Percentiles rank a stretch among this genome's conserved stretches.
phyloP scores from a whole-genome alignment of 2,888 invertebrate genomes.

The Amphiduros pacificus region DNA sequence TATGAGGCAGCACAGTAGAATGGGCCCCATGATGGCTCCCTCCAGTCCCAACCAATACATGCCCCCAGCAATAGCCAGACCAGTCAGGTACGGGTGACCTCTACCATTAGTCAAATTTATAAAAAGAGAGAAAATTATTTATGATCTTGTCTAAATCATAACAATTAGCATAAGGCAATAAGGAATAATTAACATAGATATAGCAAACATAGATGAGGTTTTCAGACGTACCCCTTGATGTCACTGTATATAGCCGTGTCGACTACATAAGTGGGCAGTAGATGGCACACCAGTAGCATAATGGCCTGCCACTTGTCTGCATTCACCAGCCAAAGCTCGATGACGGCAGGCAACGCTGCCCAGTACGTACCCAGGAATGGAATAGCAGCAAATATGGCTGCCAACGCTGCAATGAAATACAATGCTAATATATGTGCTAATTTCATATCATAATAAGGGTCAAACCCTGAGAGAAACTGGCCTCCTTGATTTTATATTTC shows the following conservation, averaged over 20 bases:
- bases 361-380: constrained; percentile 95
- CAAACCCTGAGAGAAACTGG: too few relatives aligned
- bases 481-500: too few relatives aligned
- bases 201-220: too few relatives aligned
- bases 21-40: constrained; percentile 95
- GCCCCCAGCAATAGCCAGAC: constrained; percentile 95
- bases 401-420: constrained; percentile 73
- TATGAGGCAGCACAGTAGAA: constrained; percentile 90
- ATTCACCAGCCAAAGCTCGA: constrained; percentile 93
- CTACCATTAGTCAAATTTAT: constrained; percentile 52
- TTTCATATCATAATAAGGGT: too few relatives aligned
- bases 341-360: constrained; percentile 89
- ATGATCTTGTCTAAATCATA: too few relatives aligned
- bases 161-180: too few relatives aligned
- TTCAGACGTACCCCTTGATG: constrained; percentile 84
- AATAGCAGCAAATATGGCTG: constrained; percentile 90
- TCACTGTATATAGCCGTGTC: constrained; percentile 96
- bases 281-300: constrained; percentile 78
- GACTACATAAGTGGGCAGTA: constrained; percentile 87
- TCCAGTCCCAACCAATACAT: constrained; percentile 96
- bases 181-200: too few relatives aligned
- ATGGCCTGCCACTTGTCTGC: constrained; percentile 81
- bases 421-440: too few relatives aligned
- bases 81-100: constrained; percentile 95
- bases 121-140: too few relatives aligned